Evolutionary conservation across 2,888 invertebrate species (phyloP).

Genomic region (Stenodema calcarata): DNA sequence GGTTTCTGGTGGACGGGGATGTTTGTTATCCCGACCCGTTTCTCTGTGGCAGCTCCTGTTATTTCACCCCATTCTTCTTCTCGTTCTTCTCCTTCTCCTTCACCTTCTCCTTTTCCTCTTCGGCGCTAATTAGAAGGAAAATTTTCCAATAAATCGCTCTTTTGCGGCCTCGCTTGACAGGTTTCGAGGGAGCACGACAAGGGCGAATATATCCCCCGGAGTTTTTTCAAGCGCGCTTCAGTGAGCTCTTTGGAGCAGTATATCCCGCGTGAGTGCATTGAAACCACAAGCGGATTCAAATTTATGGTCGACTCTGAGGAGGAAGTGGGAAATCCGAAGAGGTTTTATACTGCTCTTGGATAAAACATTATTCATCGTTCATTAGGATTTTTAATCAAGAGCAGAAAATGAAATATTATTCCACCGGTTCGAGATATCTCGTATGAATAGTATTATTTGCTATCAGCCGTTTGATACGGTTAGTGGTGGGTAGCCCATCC

Average conservation of each 20-base stretch:
- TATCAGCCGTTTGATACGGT: no score
- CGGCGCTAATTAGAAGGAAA: slow-evolving; percentile 40
- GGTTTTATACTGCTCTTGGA: no score
- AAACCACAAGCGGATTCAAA: no score
- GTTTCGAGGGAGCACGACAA: neutral
- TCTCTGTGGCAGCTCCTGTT: slow-evolving; percentile 1
- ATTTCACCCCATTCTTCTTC: neutral
- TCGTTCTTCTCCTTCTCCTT: neutral
- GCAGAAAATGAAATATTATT: no score
- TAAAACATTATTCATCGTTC: no score
- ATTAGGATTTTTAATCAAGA: no score
- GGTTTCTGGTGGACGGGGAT: slow-evolving; percentile 13
- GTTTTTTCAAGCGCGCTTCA: neutral
- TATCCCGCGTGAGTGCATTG: neutral
- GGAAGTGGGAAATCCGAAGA: no score
- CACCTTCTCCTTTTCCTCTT: neutral
- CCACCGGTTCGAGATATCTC: no score
- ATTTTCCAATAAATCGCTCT: slow-evolving; percentile 43
- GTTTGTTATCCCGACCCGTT: slow-evolving; percentile 8
- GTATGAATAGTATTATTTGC: no score
- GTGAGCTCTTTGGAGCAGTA: neutral
- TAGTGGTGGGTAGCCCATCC: no score
- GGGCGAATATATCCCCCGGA: neutral
- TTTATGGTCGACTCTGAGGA: no score
- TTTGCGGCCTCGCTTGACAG: neutral